Percentiles rank a stretch among this genome's conserved stretches.
phyloP scores from a whole-genome alignment of 2,113 vertebrate species.

The Thamnaconus septentrionalis region DNA sequence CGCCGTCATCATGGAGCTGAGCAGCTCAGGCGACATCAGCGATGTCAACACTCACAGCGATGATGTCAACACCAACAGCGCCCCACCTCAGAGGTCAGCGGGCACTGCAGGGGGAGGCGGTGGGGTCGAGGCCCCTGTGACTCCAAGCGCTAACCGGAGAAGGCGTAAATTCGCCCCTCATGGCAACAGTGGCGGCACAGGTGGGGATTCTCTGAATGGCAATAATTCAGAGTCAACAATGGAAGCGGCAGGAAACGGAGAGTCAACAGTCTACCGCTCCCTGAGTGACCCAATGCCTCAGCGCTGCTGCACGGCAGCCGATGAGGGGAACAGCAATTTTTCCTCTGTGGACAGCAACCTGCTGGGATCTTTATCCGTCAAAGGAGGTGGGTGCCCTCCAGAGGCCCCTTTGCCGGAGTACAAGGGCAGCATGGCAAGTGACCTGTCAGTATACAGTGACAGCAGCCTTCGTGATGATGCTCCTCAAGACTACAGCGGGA shows the following conservation, averaged over 20 bases:
- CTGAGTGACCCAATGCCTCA: slow-evolving; percentile 98
- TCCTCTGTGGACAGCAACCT: slow-evolving; percentile 95
- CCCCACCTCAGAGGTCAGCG: slow-evolving; percentile 46
- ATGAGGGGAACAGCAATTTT: slow-evolving; percentile 83
- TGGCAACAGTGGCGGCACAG: slow-evolving; percentile 74
- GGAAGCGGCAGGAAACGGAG: slow-evolving; percentile 61
- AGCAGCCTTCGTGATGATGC: slow-evolving; percentile 77
- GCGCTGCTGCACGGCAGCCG: slow-evolving; percentile 76
- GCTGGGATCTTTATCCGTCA: slow-evolving; percentile 87
- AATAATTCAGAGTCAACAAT: slow-evolving; percentile 63
- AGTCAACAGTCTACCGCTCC: slow-evolving; percentile 85
- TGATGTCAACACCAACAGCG: slow-evolving; percentile 56
- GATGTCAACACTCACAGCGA: slow-evolving; percentile 32
- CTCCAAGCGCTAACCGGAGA: slow-evolving; percentile 84
- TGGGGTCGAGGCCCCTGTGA: slow-evolving; percentile 78
- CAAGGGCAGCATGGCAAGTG: slow-evolving; percentile 86
- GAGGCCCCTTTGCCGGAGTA: slow-evolving; percentile 75
- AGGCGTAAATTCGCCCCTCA: slow-evolving; percentile 87
- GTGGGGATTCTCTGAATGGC: slow-evolving; percentile 83
- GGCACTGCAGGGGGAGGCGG: slow-evolving; percentile 26
- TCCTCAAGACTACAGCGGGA: slow-evolving; percentile 84
- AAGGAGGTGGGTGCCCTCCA: slow-evolving; percentile 62
- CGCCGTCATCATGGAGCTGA: slow-evolving; percentile 42
- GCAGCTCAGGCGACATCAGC: slow-evolving; percentile 8
- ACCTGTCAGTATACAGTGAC: slow-evolving; percentile 90